Conservation (phyloP, 2,113 vertebrate species). For the Oreochromis niloticus region DNA sequence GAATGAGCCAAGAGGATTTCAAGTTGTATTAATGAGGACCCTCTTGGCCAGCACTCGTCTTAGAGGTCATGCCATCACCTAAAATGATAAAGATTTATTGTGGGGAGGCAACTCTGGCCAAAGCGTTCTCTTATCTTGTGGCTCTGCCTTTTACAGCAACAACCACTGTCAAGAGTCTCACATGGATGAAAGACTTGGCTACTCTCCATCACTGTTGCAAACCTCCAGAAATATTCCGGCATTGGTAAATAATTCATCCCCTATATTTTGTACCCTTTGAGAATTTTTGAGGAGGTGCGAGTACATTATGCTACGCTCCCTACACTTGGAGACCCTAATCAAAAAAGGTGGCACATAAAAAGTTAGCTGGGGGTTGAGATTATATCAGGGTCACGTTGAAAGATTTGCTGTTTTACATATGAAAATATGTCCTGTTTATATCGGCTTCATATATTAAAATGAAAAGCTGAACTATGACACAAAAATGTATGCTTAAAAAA, state of each 20-base stretch:
- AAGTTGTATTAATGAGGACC: constrained; percentile 80
- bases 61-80: constrained; percentile 78
- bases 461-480: neutral
- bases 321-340: constrained; percentile 19
- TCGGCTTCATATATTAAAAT: neutral
- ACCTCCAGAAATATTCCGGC: constrained; percentile 61
- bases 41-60: constrained; percentile 61
- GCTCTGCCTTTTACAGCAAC: constrained; percentile 69
- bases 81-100: constrained; percentile 82
- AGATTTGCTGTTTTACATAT: neutral
- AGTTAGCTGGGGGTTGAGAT: neutral
- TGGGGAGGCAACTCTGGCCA: constrained; percentile 67
- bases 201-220: constrained; percentile 60
- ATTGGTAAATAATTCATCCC: constrained; percentile 75
- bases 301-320: constrained; percentile 46
- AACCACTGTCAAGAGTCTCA: constrained; percentile 69
- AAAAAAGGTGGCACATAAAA: constrained; percentile 30
- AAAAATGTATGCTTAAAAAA: neutral
- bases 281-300: constrained; percentile 60
- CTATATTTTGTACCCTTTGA: constrained; percentile 76
- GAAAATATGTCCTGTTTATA: neutral
- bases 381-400: neutral
- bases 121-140: constrained; percentile 72
- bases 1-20: constrained; percentile 72
- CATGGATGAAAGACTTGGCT: constrained; percentile 69